Evolutionary conservation across 2,888 invertebrate genomes (phyloP), one percentile per base, ranked within the genome.

Genomic region (Drosophila subquinaria): DNA sequence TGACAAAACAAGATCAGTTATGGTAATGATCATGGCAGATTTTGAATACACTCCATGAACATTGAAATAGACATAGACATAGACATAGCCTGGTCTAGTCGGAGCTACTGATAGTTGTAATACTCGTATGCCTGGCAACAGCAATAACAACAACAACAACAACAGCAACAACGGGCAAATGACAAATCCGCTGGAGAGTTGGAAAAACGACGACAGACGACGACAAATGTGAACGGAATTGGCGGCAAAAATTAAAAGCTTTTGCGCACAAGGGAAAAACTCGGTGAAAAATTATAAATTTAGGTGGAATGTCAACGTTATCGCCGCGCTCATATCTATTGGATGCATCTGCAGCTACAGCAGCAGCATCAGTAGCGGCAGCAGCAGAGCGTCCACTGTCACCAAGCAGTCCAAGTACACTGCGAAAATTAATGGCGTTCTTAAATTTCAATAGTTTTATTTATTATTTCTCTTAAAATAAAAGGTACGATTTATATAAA

Each of bases 221-320:
- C 59, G 67, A 65, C 74, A 77, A 84, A 70, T 72, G 76, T 62
- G 80, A 77, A 75, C 77, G 77, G 77, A 67, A 78, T 74, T 76
- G 90, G 88, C 90, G 90, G 90, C 82, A 90, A 90, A 90, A 88
- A 90, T 87, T 90, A 90, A 90, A 90, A 90, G 88, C 83, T 76
- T 78, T 81, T 69, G 74, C 73, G 53, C 80, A 88, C 79, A 75
- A 84, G 81, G 83, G 76, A 86, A 86, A 79, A 80, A 76, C 79
- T 68, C 73, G 73, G 75, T 60, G 75, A 83, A 85, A 85, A 89
- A 89, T 85, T 87, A 89, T 88, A 89, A 88, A 88, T 88, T 88
- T 89, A 84, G 89, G 90, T 84, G 88, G 88, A 88, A 89, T 88
- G 90, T 89, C 89, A 88, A 81, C 89, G 84, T 84, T 88, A 87